Evolutionary conservation across 2,888 invertebrate genomes (phyloP).

Genomic region (Chydorus sphaericus): DNA sequence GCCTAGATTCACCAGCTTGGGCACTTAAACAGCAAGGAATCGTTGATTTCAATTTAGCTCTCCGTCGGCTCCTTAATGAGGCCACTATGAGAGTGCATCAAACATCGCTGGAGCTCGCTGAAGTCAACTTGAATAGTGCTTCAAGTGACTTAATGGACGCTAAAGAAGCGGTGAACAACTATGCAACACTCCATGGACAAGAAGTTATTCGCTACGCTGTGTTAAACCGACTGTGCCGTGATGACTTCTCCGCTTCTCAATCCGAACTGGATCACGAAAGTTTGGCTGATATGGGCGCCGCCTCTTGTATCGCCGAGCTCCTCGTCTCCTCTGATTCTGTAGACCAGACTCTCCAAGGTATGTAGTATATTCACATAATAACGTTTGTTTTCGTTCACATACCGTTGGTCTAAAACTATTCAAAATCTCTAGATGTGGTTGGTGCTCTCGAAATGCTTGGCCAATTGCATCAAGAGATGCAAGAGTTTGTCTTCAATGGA

Average conservation of each 20-base stretch:
- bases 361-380: too few relatives aligned
- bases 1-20: background rate
- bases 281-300: background rate
- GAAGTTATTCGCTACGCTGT: background rate
- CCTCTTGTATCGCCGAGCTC: background rate
- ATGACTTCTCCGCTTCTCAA: background rate
- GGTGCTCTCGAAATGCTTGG: background rate
- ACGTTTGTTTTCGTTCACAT: too few relatives aligned
- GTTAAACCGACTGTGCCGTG: background rate
- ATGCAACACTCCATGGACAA: background rate
- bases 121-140: background rate
- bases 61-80: background rate
- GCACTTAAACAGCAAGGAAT: background rate
- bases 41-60: constrained; percentile 1
- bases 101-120: background rate
- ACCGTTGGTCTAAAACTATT: too few relatives aligned
- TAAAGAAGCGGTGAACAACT: background rate
- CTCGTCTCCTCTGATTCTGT: background rate
- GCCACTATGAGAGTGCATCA: background rate
- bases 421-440: background rate
- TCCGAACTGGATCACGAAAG: background rate
- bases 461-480: background rate
- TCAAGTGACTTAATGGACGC: background rate
- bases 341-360: background rate
- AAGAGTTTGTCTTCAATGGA: constrained; percentile 5